phyloP scores from a whole-genome alignment of 2,888 invertebrate genomes.

The Drosophila robusta region DNA sequence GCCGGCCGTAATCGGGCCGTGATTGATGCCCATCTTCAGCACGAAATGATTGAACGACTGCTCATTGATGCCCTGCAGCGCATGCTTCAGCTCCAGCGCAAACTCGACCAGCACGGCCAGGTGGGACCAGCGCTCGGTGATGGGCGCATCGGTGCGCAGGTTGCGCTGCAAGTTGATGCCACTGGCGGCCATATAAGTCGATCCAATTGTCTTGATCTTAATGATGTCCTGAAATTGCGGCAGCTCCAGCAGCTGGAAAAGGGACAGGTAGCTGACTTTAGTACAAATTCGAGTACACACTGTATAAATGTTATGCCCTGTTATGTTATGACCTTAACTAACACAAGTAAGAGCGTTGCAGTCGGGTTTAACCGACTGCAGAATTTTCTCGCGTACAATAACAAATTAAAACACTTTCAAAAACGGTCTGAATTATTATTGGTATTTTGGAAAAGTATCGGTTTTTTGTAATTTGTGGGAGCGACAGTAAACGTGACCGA shows the following conservation, averaged over 20 bases:
- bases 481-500: too few species aligned
- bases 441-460: too few species aligned
- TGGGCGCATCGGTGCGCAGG: conserved; percentile 89
- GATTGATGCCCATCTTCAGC: conserved; percentile 96
- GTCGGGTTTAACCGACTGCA: too few species aligned
- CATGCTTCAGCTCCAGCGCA: conserved; percentile 94
- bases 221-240: conserved; percentile 95
- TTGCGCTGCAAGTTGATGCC: conserved; percentile 92
- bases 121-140: conserved; percentile 92
- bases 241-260: conserved; percentile 90
- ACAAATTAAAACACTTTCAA: too few species aligned
- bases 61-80: conserved; percentile 96
- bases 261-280: neutral
- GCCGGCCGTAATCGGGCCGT: conserved; percentile 97
- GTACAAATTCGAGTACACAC: too few species aligned
- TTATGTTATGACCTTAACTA: too few species aligned
- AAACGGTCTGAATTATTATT: too few species aligned
- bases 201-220: conserved; percentile 97
- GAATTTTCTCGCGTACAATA: too few species aligned
- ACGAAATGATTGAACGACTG: conserved; percentile 98
- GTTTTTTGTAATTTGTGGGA: too few species aligned
- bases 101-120: conserved; percentile 94
- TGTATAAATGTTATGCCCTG: too few species aligned
- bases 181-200: conserved; percentile 98
- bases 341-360: too few species aligned